Percentiles rank a stretch among this genome's conserved stretches.
phyloP scores from a whole-genome alignment of 1,140 invertebrate genomes.

The Bombus balteatus region DNA sequence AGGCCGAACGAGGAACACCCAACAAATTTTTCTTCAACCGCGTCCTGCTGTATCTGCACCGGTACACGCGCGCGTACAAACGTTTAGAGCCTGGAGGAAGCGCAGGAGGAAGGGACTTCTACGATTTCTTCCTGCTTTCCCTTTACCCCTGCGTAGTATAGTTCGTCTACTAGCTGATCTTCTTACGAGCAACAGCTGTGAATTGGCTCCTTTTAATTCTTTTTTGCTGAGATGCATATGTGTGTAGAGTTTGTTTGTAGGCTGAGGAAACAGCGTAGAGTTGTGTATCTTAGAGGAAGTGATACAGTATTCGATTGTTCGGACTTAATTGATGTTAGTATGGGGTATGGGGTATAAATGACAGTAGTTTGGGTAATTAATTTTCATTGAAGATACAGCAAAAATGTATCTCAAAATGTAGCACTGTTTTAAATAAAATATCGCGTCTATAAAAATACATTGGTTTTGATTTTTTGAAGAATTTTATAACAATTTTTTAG shows the following conservation, averaged over 20 bases:
- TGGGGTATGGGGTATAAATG: no score
- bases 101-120: not conserved
- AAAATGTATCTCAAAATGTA: not conserved
- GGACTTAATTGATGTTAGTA: not conserved
- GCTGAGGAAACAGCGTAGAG: not conserved
- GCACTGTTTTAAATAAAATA: no score
- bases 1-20: constrained; percentile 10
- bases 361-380: not conserved
- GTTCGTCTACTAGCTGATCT: not conserved
- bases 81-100: not conserved
- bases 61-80: constrained; percentile 1
- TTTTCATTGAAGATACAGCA: not conserved
- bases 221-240: not conserved
- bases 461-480: no score
- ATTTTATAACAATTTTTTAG: not conserved
- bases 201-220: not conserved
- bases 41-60: constrained; percentile 21
- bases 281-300: not conserved
- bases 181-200: not conserved
- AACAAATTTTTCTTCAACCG: not conserved
- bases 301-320: not conserved
- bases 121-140: constrained; percentile 11
- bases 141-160: not conserved
- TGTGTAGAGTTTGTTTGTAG: not conserved
- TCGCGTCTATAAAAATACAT: no score